Conservation (phyloP, 2,888 invertebrate genomes). For the Eucera pruinosa region DNA sequence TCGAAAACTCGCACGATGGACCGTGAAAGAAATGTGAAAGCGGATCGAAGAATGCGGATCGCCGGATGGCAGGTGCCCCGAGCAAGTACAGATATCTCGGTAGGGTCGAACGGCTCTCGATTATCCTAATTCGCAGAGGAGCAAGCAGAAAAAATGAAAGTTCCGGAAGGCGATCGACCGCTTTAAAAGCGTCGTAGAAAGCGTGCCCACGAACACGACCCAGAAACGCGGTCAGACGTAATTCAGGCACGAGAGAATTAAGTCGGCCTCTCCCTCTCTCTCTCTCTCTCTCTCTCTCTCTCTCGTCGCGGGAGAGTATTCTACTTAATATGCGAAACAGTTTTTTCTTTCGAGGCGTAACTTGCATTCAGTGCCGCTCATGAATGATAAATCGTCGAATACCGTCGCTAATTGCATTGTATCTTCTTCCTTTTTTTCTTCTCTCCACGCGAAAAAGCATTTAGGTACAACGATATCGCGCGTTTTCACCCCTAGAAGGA, state of each 20-base stretch:
- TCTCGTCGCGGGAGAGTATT: background rate
- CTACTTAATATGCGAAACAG: conserved; percentile 38
- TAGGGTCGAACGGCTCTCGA: conserved; percentile 23
- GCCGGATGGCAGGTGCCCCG: conserved; percentile 25
- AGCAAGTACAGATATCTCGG: background rate
- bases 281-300: too few species aligned
- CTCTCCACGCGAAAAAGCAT: too few species aligned
- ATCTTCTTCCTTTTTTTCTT: too few species aligned
- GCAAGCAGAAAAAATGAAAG: conserved; percentile 53
- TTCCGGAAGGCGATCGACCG: conserved; percentile 20
- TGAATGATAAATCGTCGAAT: conserved; percentile 41
- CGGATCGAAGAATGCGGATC: conserved; percentile 69
- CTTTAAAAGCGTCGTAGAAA: conserved; percentile 49
- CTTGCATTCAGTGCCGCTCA: conserved; percentile 22
- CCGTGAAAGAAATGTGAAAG: conserved; percentile 73
- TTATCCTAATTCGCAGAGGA: conserved; percentile 43
- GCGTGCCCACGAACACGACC: conserved; percentile 34
- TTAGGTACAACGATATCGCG: conserved; percentile 12
- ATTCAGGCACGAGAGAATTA: conserved; percentile 30
- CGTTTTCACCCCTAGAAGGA: background rate
- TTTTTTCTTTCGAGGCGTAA: conserved; percentile 16
- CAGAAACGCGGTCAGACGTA: conserved; percentile 40
- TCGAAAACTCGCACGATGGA: conserved; percentile 46
- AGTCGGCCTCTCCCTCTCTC: too few species aligned
- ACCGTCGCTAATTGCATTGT: conserved; percentile 36